Base-by-base conservation (phyloP, 2,797 vertebrate species). In the Tapera naevia region DNA sequence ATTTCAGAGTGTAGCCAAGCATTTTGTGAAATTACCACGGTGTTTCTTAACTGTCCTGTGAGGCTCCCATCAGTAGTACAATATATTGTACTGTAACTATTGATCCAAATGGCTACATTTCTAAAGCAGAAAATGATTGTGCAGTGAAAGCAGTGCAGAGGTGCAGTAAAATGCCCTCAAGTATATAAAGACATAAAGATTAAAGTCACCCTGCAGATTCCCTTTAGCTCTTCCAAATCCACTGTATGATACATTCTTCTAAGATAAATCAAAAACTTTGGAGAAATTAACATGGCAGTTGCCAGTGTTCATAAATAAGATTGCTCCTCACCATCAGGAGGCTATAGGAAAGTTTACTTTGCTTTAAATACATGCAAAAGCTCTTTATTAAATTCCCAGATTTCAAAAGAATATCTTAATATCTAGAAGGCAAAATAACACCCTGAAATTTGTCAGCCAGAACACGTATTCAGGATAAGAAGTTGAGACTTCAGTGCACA, bases 101-200 rank as follows among this genome's bases (percentile, higher is more conserved):
- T 98, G 99, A 99, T 99, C 98, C 98, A 97, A 94, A 97, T 97
- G 97, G 96, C 96, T 96, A 97, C 97, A 95, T 97, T 98, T 98
- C 98, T 98, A 98, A 98, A 98, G 98, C 98, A 98, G 98, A 98
- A 98, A 98, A 98, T 98, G 98, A 98, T 98, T 97, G 97, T 97
- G 95, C 97, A 97, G 97, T 96, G 97, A 98, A 98, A 98, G 97
- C 97, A 97, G 97, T 97, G 97, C 97, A 98, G 97, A 98, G 97
- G 97, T 96, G 96, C 96, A 96, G 98, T 97, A 96, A 98, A 98
- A 98, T 97, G 97, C 96, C 98, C 98, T 98, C 96, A 96, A 97
- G 97, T 98, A 98, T 96, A 98, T 98, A 97, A 98, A 98, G 97
- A 98, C 96, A 97, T 98, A 97, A 98, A 98, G 97, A 98, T 98